These are phyloP conservation scores for Ophion ellenae DNA, from an alignment of 2,888 invertebrate genomes.

Conservation along the genomic window DNA sequence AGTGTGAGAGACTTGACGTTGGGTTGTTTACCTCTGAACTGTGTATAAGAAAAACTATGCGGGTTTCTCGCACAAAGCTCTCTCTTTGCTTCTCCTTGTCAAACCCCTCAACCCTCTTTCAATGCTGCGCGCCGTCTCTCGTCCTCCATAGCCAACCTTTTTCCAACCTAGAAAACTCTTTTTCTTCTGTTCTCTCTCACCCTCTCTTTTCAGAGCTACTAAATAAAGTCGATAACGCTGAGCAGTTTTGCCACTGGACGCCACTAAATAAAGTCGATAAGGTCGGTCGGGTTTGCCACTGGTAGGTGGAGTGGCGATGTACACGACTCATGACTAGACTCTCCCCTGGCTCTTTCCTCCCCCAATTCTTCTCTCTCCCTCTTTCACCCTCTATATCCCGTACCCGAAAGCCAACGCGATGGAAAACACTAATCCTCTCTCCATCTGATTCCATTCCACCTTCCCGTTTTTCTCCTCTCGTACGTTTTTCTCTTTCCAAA, in stretches of 20 bases:
- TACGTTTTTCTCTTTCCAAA: background rate
- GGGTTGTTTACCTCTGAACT: conserved; percentile 15
- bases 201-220: conserved; percentile 33
- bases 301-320: conserved; percentile 56
- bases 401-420: conserved; percentile 34
- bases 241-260: conserved; percentile 65
- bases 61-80: conserved; percentile 39
- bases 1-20: conserved; percentile 24
- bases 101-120: background rate
- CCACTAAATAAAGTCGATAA: conserved; percentile 66
- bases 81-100: background rate
- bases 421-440: conserved; percentile 63
- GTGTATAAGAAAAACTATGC: conserved; percentile 54
- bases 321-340: conserved; percentile 43
- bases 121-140: conserved; percentile 25
- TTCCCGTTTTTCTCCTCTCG: conserved; percentile 8
- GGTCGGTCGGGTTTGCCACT: conserved; percentile 59
- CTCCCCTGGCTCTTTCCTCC: conserved; percentile 1
- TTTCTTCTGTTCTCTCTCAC: conserved; percentile 38
- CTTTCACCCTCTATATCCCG: conserved; percentile 23
- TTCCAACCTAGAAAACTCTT: conserved; percentile 7
- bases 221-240: conserved; percentile 65
- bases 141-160: conserved; percentile 13
- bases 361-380: background rate
- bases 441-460: conserved; percentile 44